Base-by-base conservation (phyloP, 2,113 vertebrate genomes). In the Motacilla tschutschensis region DNA sequence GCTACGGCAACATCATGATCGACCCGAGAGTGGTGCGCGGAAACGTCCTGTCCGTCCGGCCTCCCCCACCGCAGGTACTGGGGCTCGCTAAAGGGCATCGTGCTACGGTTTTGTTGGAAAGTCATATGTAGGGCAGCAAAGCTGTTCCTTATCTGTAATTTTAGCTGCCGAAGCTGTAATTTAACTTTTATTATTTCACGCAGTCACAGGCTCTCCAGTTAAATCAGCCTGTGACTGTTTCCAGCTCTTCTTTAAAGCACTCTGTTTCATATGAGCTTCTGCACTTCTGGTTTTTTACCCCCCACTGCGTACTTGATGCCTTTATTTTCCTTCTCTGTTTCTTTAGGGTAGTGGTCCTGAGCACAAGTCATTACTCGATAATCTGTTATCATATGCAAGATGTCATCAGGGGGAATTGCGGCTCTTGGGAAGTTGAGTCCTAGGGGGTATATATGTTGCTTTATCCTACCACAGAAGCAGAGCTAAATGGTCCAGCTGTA, bases 11-110 rank as follows among this genome's bases (percentile, higher is more conserved):
- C 94, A 98, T 99, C 51, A 99, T 98, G 98, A 97, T 97, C 44
- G 99, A 99, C 89, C 93, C 97, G 5, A 97, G 98, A 26, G 98
- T 99, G 80, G 97, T 99, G 89, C 97, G 98, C n/a, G 98, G 99
- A 90, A 98, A 97, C 87, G 98, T 98, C 0, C 98, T 98, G 0
- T 96, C 98, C 9, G 92, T 97, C 8, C 94, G 95, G 2, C 53
- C 94, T 3, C 43, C 91, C 5, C 26, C 93, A 7, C 96, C 96
- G 6, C 54, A 63, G 95, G 98, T 98, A 87, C 31, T 24, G 21
- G 25, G 95, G 38, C 12, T 16, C 26, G 76, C 12, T 8, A 2
- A 14, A 16, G 29, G 2, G 26, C 26, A 6, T 54, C 33, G 0
- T 24, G 20, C n/a, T 24, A 10, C 43, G 10, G 38, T 19, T 31